phyloP scores from a whole-genome alignment of 2,888 invertebrate species.

The Girardia tigrina region DNA sequence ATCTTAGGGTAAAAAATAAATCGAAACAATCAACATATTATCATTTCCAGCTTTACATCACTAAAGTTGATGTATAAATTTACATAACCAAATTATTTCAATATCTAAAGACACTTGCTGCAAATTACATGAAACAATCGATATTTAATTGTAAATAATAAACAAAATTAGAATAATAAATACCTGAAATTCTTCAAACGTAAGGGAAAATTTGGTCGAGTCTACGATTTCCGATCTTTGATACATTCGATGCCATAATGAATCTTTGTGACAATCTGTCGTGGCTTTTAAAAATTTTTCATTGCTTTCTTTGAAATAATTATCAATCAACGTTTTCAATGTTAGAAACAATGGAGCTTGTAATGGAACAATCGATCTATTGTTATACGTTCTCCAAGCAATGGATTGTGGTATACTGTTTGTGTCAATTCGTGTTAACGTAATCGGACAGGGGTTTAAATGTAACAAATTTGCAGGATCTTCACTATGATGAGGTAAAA shows the following conservation, averaged over 20 bases:
- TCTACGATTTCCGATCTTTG: not conserved
- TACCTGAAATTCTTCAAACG: constrained; percentile 4
- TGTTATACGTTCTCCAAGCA: not conserved
- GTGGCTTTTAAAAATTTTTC: not conserved
- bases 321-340: not conserved
- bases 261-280: constrained; percentile 4
- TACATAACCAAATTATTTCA: too few relatives aligned
- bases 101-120: too few relatives aligned
- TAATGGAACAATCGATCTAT: not conserved
- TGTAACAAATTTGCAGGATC: not conserved
- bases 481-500: not conserved
- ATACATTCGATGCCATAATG: constrained; percentile 6
- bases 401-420: not conserved
- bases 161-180: too few relatives aligned
- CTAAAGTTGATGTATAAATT: too few relatives aligned
- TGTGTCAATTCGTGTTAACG: not conserved
- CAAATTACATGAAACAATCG: too few relatives aligned
- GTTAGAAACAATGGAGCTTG: constrained; percentile 11
- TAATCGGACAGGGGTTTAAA: constrained; percentile 12
- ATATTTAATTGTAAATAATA: too few relatives aligned
- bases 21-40: too few relatives aligned
- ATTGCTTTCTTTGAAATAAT: constrained; percentile 3
- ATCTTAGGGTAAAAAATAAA: too few relatives aligned
- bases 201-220: not conserved
- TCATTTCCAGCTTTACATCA: too few relatives aligned